These are phyloP conservation scores for Salticus scenicus DNA, from an alignment of 2,888 invertebrate species.

Conservation along the genomic window DNA sequence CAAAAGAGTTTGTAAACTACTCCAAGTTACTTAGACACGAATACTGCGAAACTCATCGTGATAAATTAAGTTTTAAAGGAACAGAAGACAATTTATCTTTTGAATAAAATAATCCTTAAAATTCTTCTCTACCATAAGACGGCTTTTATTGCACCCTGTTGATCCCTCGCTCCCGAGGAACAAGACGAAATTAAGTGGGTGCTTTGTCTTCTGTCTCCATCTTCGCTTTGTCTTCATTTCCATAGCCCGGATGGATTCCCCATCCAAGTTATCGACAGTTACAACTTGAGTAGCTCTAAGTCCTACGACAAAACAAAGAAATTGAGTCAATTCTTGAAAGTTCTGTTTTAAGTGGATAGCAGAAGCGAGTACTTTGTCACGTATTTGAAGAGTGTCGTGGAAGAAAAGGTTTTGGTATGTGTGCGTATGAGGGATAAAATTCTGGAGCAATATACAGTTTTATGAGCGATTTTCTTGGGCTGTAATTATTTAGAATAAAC, in stretches of 20 bases:
- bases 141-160: slow-evolving; percentile 12
- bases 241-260: slow-evolving; percentile 9
- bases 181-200: slow-evolving; percentile 12
- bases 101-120: slow-evolving; percentile 15
- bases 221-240: slow-evolving; percentile 12
- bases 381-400: not conserved
- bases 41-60: slow-evolving; percentile 5
- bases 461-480: not conserved
- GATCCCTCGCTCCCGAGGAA: slow-evolving; percentile 9
- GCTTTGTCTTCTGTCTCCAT: slow-evolving; percentile 6
- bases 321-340: slow-evolving; percentile 12
- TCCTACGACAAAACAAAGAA: slow-evolving; percentile 3
- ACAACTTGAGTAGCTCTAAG: slow-evolving; percentile 13
- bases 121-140: not conserved
- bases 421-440: not conserved
- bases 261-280: slow-evolving; percentile 9
- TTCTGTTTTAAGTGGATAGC: slow-evolving; percentile 1
- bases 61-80: slow-evolving; percentile 17
- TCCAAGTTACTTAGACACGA: slow-evolving; percentile 5
- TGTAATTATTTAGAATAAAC: not conserved
- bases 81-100: slow-evolving; percentile 5
- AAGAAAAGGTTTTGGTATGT: not conserved
- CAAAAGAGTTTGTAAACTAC: not conserved
- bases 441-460: not conserved
- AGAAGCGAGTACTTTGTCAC: slow-evolving; percentile 6